phyloP scores from a whole-genome alignment of 2,797 vertebrate species.

The Petrocephalus sullivani region DNA sequence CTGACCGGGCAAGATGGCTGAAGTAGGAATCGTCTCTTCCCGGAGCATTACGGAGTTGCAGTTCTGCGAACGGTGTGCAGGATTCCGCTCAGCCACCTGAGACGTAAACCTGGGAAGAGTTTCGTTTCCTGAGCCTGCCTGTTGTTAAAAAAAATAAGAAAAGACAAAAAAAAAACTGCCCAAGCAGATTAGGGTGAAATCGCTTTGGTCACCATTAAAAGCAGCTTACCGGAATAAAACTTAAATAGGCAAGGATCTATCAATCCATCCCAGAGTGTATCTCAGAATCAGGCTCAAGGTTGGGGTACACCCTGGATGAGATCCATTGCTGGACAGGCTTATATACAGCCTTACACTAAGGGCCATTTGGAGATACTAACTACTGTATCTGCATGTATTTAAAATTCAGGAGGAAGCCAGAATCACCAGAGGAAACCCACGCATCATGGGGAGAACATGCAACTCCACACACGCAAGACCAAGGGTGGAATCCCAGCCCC shows the following conservation, averaged over 20 bases:
- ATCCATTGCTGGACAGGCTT: neutral
- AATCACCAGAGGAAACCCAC: neutral
- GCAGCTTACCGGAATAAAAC: conserved; percentile 40
- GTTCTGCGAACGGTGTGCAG: conserved; percentile 33
- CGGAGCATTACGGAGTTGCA: conserved; percentile 22
- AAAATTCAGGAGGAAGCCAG: neutral
- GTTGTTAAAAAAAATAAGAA: conserved; percentile 42
- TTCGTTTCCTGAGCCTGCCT: conserved; percentile 37
- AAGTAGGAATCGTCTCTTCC: neutral
- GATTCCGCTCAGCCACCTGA: conserved; percentile 52
- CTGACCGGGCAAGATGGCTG: neutral
- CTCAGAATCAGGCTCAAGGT: neutral
- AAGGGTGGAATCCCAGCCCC: neutral
- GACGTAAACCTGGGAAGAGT: conserved; percentile 42
- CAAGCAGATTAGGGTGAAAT: conserved; percentile 69
- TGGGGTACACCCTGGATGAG: neutral
- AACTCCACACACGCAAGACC: neutral
- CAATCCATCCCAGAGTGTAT: neutral
- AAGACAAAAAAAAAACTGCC: conserved; percentile 42
- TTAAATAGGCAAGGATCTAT: neutral
- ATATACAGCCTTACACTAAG: neutral
- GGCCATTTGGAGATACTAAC: neutral
- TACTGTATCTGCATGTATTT: neutral
- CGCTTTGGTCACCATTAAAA: conserved; percentile 61
- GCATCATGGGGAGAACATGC: neutral